These are phyloP conservation scores for Macrosoma leucophasiata DNA, from an alignment of 2,888 invertebrate species.

Conservation along the genomic window DNA sequence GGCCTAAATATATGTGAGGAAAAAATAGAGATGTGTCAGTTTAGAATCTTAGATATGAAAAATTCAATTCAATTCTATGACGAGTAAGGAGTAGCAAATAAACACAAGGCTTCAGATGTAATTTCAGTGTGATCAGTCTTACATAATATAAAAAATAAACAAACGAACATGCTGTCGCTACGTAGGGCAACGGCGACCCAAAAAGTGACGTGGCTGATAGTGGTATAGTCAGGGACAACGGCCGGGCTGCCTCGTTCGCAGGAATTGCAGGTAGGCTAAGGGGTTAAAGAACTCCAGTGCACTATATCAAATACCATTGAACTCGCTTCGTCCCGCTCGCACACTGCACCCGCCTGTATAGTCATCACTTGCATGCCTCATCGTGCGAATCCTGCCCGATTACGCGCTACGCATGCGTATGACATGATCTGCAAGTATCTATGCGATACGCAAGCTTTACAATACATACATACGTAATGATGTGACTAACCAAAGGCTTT, in stretches of 20 bases:
- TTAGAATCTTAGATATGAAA: too few relatives aligned
- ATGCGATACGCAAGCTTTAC: slow-evolving; percentile 35
- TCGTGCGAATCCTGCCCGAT: slow-evolving; percentile 72
- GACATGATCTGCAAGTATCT: slow-evolving; percentile 56
- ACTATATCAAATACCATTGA: slow-evolving; percentile 76
- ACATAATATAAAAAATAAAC: slow-evolving; percentile 19
- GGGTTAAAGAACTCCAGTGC: slow-evolving; percentile 74
- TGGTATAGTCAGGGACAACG: slow-evolving; percentile 71
- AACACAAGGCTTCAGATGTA: too few relatives aligned
- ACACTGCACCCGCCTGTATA: slow-evolving; percentile 56
- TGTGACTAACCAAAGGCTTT: slow-evolving; percentile 7
- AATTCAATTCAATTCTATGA: too few relatives aligned
- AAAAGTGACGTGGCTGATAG: slow-evolving; percentile 68
- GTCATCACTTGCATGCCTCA: slow-evolving; percentile 55
- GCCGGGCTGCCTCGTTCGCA: slow-evolving; percentile 73
- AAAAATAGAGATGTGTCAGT: too few relatives aligned
- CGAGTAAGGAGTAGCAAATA: too few relatives aligned
- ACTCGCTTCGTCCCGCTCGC: slow-evolving; percentile 60
- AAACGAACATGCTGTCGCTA: slow-evolving; percentile 43
- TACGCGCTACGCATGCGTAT: slow-evolving; percentile 70
- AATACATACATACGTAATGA: slow-evolving; percentile 17
- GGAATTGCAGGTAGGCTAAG: slow-evolving; percentile 75
- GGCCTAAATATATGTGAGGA: too few relatives aligned
- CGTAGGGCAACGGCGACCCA: slow-evolving; percentile 61
- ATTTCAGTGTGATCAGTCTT: too few relatives aligned